phyloP scores from a whole-genome alignment of 2,797 vertebrate genomes.

The Halcyon badia region DNA sequence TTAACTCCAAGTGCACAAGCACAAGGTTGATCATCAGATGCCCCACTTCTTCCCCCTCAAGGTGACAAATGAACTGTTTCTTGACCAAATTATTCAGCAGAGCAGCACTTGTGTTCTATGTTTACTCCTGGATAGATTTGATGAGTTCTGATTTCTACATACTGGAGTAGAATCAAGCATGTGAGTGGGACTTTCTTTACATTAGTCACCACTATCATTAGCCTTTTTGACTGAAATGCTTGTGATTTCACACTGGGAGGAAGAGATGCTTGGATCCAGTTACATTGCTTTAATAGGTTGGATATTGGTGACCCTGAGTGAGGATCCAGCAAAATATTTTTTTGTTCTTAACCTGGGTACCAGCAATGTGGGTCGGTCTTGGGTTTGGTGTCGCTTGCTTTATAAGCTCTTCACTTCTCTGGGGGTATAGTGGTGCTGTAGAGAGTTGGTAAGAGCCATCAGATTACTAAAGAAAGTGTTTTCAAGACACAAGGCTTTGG shows the following conservation, averaged over 20 bases:
- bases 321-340: neutral
- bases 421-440: neutral
- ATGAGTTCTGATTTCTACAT: neutral
- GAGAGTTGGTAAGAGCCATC: neutral
- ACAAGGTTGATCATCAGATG: neutral
- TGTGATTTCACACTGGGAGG: neutral
- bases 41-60: fast-evolving
- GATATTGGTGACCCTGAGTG: neutral
- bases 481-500: neutral
- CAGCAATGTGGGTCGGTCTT: neutral
- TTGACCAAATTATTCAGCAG: neutral
- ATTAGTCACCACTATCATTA: neutral
- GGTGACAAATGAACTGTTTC: neutral
- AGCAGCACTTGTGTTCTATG: fast-evolving
- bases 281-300: neutral
- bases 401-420: neutral
- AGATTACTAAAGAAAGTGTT: neutral
- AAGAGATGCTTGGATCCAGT: neutral
- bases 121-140: neutral
- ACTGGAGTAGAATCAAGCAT: neutral
- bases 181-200: neutral
- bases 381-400: neutral
- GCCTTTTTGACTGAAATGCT: neutral
- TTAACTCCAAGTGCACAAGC: neutral
- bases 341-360: neutral